Evolutionary conservation across 2,888 invertebrate genomes (phyloP).

Genomic region (Gnatocerus cornutus): DNA sequence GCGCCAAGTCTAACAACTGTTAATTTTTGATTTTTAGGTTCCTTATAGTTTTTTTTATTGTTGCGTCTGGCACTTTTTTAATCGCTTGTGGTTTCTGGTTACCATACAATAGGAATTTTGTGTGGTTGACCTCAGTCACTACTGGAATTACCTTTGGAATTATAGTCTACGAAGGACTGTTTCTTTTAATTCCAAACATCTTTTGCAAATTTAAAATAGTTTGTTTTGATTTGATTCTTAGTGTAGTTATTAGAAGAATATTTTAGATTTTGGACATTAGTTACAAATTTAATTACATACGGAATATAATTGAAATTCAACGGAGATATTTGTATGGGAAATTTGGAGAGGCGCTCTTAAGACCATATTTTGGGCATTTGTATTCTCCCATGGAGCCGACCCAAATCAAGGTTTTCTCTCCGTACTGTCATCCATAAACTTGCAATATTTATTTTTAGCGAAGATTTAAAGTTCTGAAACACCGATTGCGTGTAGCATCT

Average conservation of each 20-base stretch:
- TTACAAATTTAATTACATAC: background rate
- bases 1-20: too few species aligned
- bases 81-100: slow-evolving; percentile 58
- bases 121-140: slow-evolving; percentile 55
- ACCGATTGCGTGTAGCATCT: background rate
- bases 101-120: slow-evolving; percentile 52
- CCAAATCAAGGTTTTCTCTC: background rate
- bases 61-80: slow-evolving; percentile 46
- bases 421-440: background rate
- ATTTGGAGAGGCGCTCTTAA: slow-evolving; percentile 53
- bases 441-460: background rate
- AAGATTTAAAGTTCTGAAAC: background rate
- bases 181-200: slow-evolving; percentile 3
- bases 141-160: slow-evolving; percentile 53
- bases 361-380: slow-evolving; percentile 57
- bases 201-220: slow-evolving; percentile 6
- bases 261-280: slow-evolving; percentile 2
- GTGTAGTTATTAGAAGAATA: too few species aligned
- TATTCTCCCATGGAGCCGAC: slow-evolving; percentile 50
- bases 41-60: slow-evolving; percentile 19
- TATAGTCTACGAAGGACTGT: slow-evolving; percentile 52
- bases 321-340: slow-evolving; percentile 52
- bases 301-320: slow-evolving; percentile 52
- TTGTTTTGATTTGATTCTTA: too few species aligned
- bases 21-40: background rate